Base-by-base conservation (phyloP, 2,888 invertebrate genomes). In the Holacanthella duospinosa region DNA sequence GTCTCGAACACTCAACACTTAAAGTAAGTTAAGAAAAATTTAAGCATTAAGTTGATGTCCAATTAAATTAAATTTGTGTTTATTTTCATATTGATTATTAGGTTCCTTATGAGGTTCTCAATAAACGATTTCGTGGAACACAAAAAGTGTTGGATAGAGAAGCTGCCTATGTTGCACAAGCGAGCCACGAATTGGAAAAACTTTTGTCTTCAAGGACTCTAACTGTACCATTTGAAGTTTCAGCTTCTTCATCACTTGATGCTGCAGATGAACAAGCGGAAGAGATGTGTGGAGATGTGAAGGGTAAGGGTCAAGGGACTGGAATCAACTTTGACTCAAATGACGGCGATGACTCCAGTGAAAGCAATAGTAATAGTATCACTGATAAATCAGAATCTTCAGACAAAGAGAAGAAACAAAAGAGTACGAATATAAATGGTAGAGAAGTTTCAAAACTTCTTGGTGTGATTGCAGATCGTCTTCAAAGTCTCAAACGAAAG, bases 21-120 rank as follows among this genome's bases (percentile, higher is more conserved):
- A 95, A 95, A 85, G 91, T 89, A 80, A 66, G 55, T 61, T 64
- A 58, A 2, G 57, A 54, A 43, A 60, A 9, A 53, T 6, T 9
- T 4, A 36, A 36, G n/a, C n/a, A n/a, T n/a, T 43, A 4, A 24
- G 53, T n/a, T 24, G 24, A 53, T 24, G 4, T 53, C 4, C 12
- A 16, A 53, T n/a, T 6, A 21, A 12, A 9, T 21, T 16, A 16
- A 53, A 55, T 55, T 26, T 60, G 21, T 59, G 36, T 59, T 9
- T 59, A 16, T 77, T 24, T n/a, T n/a, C n/a, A n/a, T n/a, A n/a
- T n/a, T n/a, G n/a, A n/a, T n/a, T n/a, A n/a, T n/a, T 74, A 93
- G 91, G 94, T 97, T 69, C 97, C 97, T 1, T 99, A 97, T 76
- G 99, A 99, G 79, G 85, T 97, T 58, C 82, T 99, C 70, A 99